Conservation (phyloP, 2,797 vertebrate genomes). For the Liparis tanakae region DNA sequence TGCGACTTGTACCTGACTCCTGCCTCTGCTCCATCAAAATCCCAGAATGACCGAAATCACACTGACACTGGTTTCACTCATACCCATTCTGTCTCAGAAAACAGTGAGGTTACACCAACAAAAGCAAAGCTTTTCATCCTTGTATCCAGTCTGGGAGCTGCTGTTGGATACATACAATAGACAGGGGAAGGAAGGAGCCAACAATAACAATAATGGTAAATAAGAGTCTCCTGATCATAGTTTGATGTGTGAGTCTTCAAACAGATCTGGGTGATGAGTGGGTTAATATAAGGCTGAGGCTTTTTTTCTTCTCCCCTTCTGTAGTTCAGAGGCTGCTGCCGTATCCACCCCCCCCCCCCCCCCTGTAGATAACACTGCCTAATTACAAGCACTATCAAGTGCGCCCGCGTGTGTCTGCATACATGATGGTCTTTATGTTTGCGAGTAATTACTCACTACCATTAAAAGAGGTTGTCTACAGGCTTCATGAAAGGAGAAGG, state of each 20-base stretch:
- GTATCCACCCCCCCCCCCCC: not conserved
- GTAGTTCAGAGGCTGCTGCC: conserved; percentile 42
- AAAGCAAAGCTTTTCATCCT: not conserved
- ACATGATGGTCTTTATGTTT: conserved; percentile 39
- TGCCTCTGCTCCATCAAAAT: not conserved
- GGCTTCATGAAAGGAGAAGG: conserved; percentile 62
- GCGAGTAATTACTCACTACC: conserved; percentile 60
- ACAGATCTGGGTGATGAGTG: conserved; percentile 66
- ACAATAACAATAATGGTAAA: conserved; percentile 49
- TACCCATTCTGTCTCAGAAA: conserved; percentile 7
- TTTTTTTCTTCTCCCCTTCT: conserved; percentile 26
- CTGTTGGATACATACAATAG: conserved; percentile 21
- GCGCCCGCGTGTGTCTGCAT: conserved; percentile 33
- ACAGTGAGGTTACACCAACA: not conserved
- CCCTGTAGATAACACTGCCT: conserved; percentile 48
- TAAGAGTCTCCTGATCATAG: conserved; percentile 42
- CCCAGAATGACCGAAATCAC: not conserved
- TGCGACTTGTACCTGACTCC: too few species aligned
- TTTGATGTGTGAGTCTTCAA: conserved; percentile 58
- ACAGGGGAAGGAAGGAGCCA: conserved; percentile 33
- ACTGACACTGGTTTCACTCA: conserved; percentile 1
- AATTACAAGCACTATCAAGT: conserved; percentile 71
- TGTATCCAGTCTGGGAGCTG: conserved; percentile 26
- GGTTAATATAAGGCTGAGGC: conserved; percentile 68
- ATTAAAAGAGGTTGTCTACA: conserved; percentile 71